Conservation (phyloP, 2,113 vertebrate genomes). For the Ctenodactylus gundi region DNA sequence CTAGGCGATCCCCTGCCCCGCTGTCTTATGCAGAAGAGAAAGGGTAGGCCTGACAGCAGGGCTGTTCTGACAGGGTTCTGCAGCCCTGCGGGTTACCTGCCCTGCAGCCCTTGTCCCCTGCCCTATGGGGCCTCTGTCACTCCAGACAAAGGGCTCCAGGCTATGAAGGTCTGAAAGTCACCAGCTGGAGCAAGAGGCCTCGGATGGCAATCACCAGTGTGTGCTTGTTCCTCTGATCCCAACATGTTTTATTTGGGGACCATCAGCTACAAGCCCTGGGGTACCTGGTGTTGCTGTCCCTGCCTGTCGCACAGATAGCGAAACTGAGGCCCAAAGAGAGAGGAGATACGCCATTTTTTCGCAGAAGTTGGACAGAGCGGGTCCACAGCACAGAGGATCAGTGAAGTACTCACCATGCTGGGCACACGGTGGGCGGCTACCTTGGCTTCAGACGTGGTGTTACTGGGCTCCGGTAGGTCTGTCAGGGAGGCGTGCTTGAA, state of each 20-base stretch:
- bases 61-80: background rate
- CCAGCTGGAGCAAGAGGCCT: background rate
- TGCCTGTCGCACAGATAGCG: background rate
- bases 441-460: background rate
- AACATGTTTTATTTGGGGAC: background rate
- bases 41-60: background rate
- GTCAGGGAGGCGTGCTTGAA: background rate
- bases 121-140: background rate
- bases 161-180: background rate
- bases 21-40: conserved; percentile 5
- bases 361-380: background rate
- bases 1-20: too few relatives aligned
- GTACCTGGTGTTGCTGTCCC: background rate
- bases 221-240: fast-evolving
- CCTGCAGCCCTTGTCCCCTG: fast-evolving
- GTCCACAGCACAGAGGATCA: background rate
- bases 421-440: background rate
- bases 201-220: fast-evolving
- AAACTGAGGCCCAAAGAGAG: background rate
- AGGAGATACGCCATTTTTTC: background rate
- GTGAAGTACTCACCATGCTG: background rate
- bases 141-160: background rate
- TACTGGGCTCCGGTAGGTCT: background rate
- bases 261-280: background rate
- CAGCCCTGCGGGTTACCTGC: background rate